phyloP scores from a whole-genome alignment of 2,797 vertebrate genomes.

The Simalia tracyae region DNA sequence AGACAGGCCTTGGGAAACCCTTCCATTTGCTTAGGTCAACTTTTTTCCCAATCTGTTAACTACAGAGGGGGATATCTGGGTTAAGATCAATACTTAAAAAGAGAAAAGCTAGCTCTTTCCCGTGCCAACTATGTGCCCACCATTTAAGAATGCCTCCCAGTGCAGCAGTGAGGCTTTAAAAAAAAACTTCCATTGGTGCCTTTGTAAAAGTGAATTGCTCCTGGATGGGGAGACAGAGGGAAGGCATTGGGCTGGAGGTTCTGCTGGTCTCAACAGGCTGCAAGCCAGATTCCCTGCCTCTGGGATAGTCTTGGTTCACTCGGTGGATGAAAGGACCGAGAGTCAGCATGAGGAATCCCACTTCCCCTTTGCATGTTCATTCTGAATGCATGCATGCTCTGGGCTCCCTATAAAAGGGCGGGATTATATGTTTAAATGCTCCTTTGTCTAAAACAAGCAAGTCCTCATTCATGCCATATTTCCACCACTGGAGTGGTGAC shows the following conservation, averaged over 20 bases:
- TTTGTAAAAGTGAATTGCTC: not conserved
- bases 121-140: not conserved
- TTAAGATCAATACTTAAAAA: not conserved
- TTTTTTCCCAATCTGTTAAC: not conserved
- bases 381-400: not conserved
- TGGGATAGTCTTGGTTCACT: not conserved
- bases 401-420: not conserved
- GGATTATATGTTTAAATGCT: not conserved
- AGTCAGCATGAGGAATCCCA: not conserved
- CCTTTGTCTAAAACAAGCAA: not conserved
- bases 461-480: not conserved
- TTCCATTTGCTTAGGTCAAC: not conserved
- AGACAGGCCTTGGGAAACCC: not conserved
- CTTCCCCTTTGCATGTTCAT: not conserved
- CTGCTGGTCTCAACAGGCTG: not conserved
- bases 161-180: not conserved
- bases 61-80: not conserved
- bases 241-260: not conserved
- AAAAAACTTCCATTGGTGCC: not conserved
- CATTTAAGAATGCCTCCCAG: not conserved
- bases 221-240: not conserved
- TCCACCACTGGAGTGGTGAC: conserved; percentile 27
- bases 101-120: not conserved
- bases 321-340: not conserved
- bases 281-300: not conserved